A percentile compares a stretch with the other conserved stretches of the same genome.
Evolutionary conservation across 2,888 invertebrate species (phyloP).

Genomic region (Agonopterix alstromeriana): DNA sequence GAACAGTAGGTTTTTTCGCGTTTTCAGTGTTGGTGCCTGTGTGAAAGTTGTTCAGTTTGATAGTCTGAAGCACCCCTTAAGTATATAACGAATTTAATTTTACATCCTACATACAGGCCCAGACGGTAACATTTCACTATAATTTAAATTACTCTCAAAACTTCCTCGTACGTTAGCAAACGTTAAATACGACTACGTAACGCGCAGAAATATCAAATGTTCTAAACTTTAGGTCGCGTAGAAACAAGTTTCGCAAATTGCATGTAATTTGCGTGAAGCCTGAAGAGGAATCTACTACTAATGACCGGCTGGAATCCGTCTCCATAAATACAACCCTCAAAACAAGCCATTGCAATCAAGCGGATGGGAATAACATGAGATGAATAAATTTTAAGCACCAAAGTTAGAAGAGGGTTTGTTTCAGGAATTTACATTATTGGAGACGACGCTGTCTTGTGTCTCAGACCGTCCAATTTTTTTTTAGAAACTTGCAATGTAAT

Average conservation of each 20-base stretch:
- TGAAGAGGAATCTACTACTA: conserved; percentile 45
- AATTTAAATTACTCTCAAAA: conserved; percentile 23
- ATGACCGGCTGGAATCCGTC: conserved; percentile 42
- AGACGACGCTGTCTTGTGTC: not conserved
- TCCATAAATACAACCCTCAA: conserved; percentile 32
- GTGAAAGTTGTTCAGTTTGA: too few relatives aligned
- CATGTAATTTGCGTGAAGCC: conserved; percentile 50
- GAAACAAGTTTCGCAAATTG: conserved; percentile 49
- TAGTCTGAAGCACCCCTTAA: too few relatives aligned
- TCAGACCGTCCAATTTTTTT: not conserved
- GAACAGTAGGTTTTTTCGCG: too few relatives aligned
- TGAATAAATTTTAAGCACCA: conserved; percentile 6
- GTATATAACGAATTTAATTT: too few relatives aligned
- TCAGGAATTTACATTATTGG: conserved; percentile 2
- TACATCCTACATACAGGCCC: too few relatives aligned
- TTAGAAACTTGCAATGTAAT: too few relatives aligned
- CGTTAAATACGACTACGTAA: conserved; percentile 6
- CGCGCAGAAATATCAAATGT: conserved; percentile 43
- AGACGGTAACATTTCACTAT: conserved; percentile 10
- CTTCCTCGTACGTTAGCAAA: conserved; percentile 9
- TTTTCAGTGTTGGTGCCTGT: too few relatives aligned
- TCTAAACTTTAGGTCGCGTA: conserved; percentile 40
- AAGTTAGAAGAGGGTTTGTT: not conserved
- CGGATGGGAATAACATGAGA: conserved; percentile 8
- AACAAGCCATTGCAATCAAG: conserved; percentile 28